phyloP scores from a whole-genome alignment of 2,888 invertebrate genomes.

The Chymomyza fuscimana region DNA sequence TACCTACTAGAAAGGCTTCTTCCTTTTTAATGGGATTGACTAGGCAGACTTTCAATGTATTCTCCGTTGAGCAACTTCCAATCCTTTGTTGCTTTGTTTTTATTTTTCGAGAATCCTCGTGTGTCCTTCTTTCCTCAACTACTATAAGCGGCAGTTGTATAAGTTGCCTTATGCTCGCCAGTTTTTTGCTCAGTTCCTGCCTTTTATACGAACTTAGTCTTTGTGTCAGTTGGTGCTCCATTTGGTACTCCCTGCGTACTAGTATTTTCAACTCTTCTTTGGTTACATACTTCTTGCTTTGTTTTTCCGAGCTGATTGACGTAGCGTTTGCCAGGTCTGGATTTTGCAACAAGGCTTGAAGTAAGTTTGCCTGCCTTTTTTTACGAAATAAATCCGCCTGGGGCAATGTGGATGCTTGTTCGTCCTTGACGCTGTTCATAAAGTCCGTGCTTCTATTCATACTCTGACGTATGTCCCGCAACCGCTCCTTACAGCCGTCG shows the following conservation, averaged over 20 bases:
- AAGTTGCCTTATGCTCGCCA: background rate
- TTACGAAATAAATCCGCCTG: background rate
- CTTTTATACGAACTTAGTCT: background rate
- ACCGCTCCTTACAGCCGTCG: slow-evolving; percentile 31
- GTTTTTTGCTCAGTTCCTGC: background rate
- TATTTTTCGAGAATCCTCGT: background rate
- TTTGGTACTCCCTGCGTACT: background rate
- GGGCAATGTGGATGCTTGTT: background rate
- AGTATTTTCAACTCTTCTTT: background rate
- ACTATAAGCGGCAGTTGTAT: background rate
- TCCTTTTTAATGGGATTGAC: background rate
- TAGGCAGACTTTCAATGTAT: background rate
- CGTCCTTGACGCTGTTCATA: slow-evolving; percentile 2
- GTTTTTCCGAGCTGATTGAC: slow-evolving; percentile 18
- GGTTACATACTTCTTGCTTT: background rate
- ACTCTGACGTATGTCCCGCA: slow-evolving; percentile 30
- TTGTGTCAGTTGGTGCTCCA: background rate
- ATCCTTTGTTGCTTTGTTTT: background rate
- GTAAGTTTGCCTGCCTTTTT: background rate
- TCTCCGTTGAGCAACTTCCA: too few relatives aligned
- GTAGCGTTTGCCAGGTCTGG: slow-evolving; percentile 24
- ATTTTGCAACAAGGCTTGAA: background rate
- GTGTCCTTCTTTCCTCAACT: background rate
- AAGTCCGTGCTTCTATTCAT: slow-evolving; percentile 33
- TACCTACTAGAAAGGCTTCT: background rate